A percentile compares a stretch with the other conserved stretches of the same genome.
Conservation (phyloP, 2,113 vertebrate species). For the Phocoena phocoena region DNA sequence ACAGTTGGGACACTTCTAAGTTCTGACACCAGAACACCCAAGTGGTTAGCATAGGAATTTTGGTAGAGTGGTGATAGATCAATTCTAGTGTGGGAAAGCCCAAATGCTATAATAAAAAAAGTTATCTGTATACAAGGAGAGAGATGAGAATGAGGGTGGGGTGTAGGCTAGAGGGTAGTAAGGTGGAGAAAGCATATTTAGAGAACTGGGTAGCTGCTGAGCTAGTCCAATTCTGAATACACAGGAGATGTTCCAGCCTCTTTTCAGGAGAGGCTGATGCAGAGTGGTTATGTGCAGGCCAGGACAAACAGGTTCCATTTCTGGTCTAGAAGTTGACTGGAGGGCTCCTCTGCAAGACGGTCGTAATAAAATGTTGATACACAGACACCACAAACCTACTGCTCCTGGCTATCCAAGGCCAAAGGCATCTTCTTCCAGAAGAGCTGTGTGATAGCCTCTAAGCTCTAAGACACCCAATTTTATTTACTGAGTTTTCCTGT, state of each 20-base stretch:
- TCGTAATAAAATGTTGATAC: neutral
- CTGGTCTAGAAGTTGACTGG: neutral
- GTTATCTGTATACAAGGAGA: conserved; percentile 16
- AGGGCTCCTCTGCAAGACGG: neutral
- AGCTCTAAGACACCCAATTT: neutral
- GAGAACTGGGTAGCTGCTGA: neutral
- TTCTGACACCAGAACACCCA: conserved; percentile 74
- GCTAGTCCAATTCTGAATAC: conserved; percentile 39
- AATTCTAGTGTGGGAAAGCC: conserved; percentile 45
- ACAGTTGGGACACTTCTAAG: conserved; percentile 52
- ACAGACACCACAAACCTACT: conserved; percentile 32
- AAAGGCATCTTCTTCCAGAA: neutral
- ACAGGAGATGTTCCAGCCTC: neutral
- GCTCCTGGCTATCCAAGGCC: neutral
- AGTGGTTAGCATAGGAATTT: conserved; percentile 59
- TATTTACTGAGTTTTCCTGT: conserved; percentile 41
- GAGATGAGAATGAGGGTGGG: neutral
- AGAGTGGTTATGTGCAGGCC: neutral
- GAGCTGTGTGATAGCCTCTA: neutral
- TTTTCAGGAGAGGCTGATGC: neutral
- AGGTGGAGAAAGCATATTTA: conserved; percentile 40
- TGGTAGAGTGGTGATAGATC: neutral
- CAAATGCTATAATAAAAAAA: conserved; percentile 39
- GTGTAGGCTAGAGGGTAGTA: neutral
- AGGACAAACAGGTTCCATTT: neutral